Evolutionary conservation across 2,888 invertebrate species (phyloP), one percentile per base, ranked within the genome.

Genomic region (Agrilus cyanescens): DNA sequence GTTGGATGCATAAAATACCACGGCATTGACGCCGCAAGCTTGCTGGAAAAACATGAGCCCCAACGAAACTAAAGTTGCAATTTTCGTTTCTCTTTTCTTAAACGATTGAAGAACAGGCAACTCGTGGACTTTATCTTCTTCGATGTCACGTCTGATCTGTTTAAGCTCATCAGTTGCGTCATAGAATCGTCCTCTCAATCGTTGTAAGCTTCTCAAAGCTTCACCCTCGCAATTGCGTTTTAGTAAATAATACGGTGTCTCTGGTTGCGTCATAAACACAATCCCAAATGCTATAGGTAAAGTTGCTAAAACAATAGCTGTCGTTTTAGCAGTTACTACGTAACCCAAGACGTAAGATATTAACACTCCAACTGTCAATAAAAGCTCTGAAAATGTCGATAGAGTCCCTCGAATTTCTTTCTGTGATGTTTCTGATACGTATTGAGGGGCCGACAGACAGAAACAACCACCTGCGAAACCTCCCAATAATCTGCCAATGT

Each of bases 11-110:
- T 86, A 88, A 63, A 89, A 85, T 48, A 88, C 82, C 6, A 89
- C 82, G 1, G 85, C 84, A 56, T 89, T 88, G 39, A 87, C 78
- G 32, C 88, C 88, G 45, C 82, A 79, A 43, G 90, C 69, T 62
- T 93, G 93, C 60, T 94, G 93, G 67, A 91, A 86, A 55, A 88
- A 69, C 90, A 91, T 91, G 5, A 93, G 71, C 2, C 82, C 78
- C 57, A 82, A 78, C 50, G 79, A 79, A 45, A 88, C 82, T 12
- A 79, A 43, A 3, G 85, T 63, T 0, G 80, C 82, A 57, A 75
- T 80, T 12, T 74, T 57, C 0, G 80, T 76, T 0, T 75, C 74
- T 48, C 67, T 76, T 43, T 78, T 76, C 1, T 68, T 69, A 4
- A 84, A 71, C 0, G 78, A 75, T 2, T 68, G 57, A 2, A 56